phyloP scores from a whole-genome alignment of 1,140 invertebrate genomes.

The Drosophila hydei region DNA sequence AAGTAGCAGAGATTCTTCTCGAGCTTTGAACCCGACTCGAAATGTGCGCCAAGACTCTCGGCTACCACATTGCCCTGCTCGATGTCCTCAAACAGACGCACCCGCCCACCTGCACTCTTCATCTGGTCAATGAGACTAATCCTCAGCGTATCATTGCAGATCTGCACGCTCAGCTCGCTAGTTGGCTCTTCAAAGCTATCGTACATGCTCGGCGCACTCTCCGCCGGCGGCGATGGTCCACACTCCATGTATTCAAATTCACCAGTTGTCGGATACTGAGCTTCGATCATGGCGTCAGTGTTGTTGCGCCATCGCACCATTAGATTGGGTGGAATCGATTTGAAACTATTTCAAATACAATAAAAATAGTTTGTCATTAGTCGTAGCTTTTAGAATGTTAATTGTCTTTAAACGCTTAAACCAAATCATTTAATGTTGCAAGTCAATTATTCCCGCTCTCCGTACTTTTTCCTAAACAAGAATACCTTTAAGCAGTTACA shows the following conservation, averaged over 20 bases:
- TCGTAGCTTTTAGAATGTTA: not conserved
- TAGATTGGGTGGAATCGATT: conserved; percentile 83
- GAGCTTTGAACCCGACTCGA: conserved; percentile 85
- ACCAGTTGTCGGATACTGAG: conserved; percentile 87
- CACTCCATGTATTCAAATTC: conserved; percentile 90
- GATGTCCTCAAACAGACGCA: conserved; percentile 89
- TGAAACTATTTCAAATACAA: conserved; percentile 69
- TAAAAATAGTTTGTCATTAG: not conserved
- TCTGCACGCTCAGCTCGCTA: conserved; percentile 89
- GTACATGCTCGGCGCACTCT: conserved; percentile 89
- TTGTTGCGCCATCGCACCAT: conserved; percentile 84
- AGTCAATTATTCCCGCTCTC: too few species aligned
- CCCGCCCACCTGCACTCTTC: conserved; percentile 87
- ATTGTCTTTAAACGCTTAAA: not conserved
- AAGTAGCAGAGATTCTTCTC: conserved; percentile 89
- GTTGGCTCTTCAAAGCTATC: conserved; percentile 89
- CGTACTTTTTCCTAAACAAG: too few species aligned
- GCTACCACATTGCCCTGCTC: conserved; percentile 87
- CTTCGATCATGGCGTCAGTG: conserved; percentile 87
- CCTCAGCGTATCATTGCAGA: conserved; percentile 89
- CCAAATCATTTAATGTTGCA: too few species aligned
- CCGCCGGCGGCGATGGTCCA: conserved; percentile 89
- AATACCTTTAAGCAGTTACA: too few species aligned
- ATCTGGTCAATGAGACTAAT: conserved; percentile 89
- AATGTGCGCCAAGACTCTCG: conserved; percentile 85